phyloP scores from a whole-genome alignment of 2,113 vertebrate genomes.

The Anolis carolinensis region DNA sequence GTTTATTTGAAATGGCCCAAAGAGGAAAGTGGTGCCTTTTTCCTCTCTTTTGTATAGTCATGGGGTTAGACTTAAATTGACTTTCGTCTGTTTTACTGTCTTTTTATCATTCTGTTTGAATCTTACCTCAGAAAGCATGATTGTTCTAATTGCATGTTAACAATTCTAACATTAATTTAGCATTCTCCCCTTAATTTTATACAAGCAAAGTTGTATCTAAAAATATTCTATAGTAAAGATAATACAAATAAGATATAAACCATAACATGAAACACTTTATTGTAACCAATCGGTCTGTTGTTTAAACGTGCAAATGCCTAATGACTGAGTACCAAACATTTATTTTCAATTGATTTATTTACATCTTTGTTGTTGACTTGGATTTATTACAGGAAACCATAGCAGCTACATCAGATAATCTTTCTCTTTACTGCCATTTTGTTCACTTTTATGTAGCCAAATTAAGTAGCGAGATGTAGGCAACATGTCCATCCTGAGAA shows the following conservation, averaged over 20 bases:
- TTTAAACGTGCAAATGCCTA: conserved; percentile 6
- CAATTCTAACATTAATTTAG: conserved; percentile 19
- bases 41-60: not conserved
- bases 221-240: not conserved
- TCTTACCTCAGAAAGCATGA: conserved; percentile 48
- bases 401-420: not conserved
- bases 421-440: not conserved
- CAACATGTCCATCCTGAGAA: not conserved
- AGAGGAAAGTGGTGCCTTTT: conserved; percentile 31
- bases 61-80: not conserved
- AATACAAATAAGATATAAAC: not conserved
- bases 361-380: not conserved
- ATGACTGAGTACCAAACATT: not conserved
- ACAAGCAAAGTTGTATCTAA: conserved; percentile 1
- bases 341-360: not conserved
- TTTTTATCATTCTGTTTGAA: conserved; percentile 17
- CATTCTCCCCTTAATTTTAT: not conserved
- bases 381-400: not conserved
- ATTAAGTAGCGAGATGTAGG: not conserved
- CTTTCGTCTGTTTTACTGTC: not conserved
- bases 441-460: not conserved
- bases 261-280: conserved; percentile 2
- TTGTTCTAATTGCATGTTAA: conserved; percentile 54
- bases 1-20: conserved; percentile 35
- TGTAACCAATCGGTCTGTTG: not conserved